Conservation (phyloP, 2,113 vertebrate species). For the Artemisiospiza belli region DNA sequence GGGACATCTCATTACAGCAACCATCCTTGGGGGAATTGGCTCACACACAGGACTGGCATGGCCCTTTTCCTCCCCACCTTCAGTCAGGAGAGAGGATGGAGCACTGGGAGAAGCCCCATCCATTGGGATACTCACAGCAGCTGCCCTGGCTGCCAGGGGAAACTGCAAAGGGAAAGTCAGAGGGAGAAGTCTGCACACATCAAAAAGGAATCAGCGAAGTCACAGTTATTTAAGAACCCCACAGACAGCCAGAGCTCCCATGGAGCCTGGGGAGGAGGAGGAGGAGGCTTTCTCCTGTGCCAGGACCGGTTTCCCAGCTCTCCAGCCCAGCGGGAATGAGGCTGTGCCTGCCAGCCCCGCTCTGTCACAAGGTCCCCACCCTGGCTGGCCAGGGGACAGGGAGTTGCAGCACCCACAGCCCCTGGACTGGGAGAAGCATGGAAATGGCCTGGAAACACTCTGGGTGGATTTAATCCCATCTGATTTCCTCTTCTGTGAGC, state of each 20-base stretch:
- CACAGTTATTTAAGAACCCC: neutral
- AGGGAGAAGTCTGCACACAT: neutral
- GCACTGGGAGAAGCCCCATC: neutral
- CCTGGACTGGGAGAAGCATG: neutral
- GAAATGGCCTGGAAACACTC: neutral
- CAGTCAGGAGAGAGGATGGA: neutral
- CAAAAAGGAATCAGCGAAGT: conserved; percentile 33
- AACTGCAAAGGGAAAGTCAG: neutral
- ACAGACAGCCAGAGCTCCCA: neutral
- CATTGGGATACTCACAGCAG: accelerated
- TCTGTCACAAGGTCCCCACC: neutral
- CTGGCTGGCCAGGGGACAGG: neutral
- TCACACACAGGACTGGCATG: neutral
- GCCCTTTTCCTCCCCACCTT: neutral
- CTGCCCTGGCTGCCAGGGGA: neutral
- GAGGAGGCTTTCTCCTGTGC: neutral
- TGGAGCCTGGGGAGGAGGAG: neutral
- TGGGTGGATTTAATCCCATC: neutral
- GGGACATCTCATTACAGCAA: conserved; percentile 5
- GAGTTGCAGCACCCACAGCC: neutral
- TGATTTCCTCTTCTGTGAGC: neutral
- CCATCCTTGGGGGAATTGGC: neutral
- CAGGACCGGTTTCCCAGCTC: conserved; percentile 12
- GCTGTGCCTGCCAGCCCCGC: neutral
- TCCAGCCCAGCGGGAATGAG: neutral